A percentile compares a stretch with the other conserved stretches of the same genome.
Evolutionary conservation across 1,140 invertebrate genomes (phyloP).

Genomic region (Drosophila watanabei): DNA sequence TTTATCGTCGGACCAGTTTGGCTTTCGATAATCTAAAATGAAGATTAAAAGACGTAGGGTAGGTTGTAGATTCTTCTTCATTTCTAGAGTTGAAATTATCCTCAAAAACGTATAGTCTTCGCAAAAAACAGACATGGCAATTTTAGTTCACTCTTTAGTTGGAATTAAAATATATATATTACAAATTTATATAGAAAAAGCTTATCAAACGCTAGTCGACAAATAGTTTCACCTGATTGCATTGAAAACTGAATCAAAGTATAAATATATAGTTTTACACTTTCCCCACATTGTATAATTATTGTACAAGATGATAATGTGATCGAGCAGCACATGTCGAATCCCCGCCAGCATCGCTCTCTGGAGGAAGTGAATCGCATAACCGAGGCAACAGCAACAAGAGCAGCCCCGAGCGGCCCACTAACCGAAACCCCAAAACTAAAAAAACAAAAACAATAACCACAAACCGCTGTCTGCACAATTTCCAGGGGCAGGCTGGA

Average conservation of each 20-base stretch:
- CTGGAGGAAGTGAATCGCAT: constrained; percentile 64
- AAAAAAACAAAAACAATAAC: constrained; percentile 56
- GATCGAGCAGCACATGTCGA: constrained; percentile 57
- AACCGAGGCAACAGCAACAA: constrained; percentile 26
- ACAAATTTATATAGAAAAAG: neutral
- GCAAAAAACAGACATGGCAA: neutral
- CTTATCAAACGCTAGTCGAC: neutral
- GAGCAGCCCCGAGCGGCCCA: constrained; percentile 66
- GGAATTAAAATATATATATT: neutral
- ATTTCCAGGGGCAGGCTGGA: constrained; percentile 10
- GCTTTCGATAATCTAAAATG: neutral
- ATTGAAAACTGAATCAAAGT: constrained; percentile 10
- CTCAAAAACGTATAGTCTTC: neutral
- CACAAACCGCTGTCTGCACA: constrained; percentile 58
- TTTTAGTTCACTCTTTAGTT: neutral
- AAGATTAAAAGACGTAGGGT: neutral
- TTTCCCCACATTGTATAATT: constrained; percentile 66
- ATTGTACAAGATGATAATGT: constrained; percentile 40
- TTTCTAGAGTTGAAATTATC: neutral
- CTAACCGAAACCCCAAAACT: constrained; percentile 76
- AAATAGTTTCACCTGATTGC: constrained; percentile 19
- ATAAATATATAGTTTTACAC: constrained; percentile 1
- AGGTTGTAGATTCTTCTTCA: neutral
- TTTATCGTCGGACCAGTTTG: constrained; percentile 2
- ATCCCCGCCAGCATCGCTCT: constrained; percentile 52